Percentiles rank a stretch among this genome's conserved stretches.
phyloP scores from a whole-genome alignment of 1,140 invertebrate species.

The Pseudomyrmex dendroicus region DNA sequence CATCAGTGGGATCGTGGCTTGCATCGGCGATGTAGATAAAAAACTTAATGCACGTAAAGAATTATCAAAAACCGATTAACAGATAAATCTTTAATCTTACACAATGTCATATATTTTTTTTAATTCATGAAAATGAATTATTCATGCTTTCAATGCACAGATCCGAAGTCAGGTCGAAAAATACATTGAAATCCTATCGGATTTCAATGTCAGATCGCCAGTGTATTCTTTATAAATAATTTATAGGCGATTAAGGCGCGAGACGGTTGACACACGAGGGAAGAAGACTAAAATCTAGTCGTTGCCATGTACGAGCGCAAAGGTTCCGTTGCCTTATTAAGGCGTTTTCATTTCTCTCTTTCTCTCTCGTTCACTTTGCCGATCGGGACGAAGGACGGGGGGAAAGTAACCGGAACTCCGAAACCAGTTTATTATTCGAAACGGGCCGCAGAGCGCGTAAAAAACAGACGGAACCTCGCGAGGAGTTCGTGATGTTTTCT shows the following conservation, averaged over 20 bases:
- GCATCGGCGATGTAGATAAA: neutral
- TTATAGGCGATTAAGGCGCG: constrained; percentile 47
- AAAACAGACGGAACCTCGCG: constrained; percentile 55
- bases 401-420: constrained; percentile 76
- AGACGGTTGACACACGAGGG: constrained; percentile 1
- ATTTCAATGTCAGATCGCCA: neutral
- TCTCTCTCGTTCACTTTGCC: constrained; percentile 22
- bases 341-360: constrained; percentile 45
- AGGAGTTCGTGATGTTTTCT: constrained; percentile 61
- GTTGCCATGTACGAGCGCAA: constrained; percentile 72
- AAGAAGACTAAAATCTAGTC: constrained; percentile 65
- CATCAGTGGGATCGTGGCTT: neutral
- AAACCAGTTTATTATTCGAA: constrained; percentile 75
- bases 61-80: no score
- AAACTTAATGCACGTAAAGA: no score
- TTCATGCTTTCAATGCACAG: no score
- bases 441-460: constrained; percentile 44
- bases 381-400: constrained; percentile 73
- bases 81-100: no score
- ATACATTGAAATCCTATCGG: no score
- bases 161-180: no score
- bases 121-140: no score
- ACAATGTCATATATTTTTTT: no score
- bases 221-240: constrained; percentile 11
- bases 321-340: constrained; percentile 80